Base-by-base conservation (phyloP, 1,140 invertebrate species). In the Andricus grossulariae region DNA sequence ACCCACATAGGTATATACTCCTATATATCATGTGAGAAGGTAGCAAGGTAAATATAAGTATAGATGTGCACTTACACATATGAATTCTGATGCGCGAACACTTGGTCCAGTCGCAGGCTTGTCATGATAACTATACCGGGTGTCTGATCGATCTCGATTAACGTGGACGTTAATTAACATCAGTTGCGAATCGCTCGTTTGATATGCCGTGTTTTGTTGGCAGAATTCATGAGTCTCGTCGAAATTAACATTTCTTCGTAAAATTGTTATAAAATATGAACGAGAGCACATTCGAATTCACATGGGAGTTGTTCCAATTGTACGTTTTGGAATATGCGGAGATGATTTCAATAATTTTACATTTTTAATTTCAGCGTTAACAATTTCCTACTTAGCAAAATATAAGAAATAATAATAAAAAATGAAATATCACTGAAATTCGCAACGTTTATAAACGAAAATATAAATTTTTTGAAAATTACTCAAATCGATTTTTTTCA, bases 71-170 rank as follows among this genome's bases (percentile, higher is more conserved):
- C 3, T n/a, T 19, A 55, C n/a, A 19, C 54, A 7, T 19, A 4
- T 16, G n/a, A 11, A 19, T 55, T 19, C 21, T 55, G 54, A 55
- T 10, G 54, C 54, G 54, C 18, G 2, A 55, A n/a, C 54, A 19
- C 54, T 55, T 55, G 57, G 32, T 66, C 57, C 57, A 66, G 25
- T 66, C 25, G 12, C 21, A 16, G 25, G 57, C 39, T 13, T 66
- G 57, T 60, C 25, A 71, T 60, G 73, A 73, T 74, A 71, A 16
- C 51, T 60, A 57, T 75, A 21, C 45, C 2, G 71, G 50, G 55
- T 77, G 77, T 77, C 73, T 74, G 71, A 79, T 82, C 80, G 80
- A 79, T 82, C 79, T 79, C 75, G 80, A 79, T 82, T 79, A 78
- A 79, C 74, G 76, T 71, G 55, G 16, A 79, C 80, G 80, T 79